Evolutionary conservation across 1,140 invertebrate species (phyloP), one percentile per base, ranked within the genome.

Genomic region (Luehdorfia chinensis): DNA sequence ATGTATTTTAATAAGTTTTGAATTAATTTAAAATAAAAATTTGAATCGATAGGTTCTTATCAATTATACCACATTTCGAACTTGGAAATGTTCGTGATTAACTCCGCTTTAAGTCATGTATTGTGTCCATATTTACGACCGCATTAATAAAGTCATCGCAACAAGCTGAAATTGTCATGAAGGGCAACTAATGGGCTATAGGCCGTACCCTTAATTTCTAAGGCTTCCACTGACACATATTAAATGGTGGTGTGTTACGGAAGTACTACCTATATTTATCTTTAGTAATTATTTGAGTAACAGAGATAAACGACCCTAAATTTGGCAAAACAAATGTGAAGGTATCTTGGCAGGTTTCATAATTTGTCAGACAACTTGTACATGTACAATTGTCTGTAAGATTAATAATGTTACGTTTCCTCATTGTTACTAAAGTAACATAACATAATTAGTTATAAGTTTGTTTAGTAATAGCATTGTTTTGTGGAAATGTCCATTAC

Each of bases 81-180:
- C 21, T 55, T 47, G 45, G 39, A 45, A 57, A 55, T 33, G 39
- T 39, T 66, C 51, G 66, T 70, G 71, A 69, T 60, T 58, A 49
- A 23, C 59, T 55, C 46, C 50, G 56, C 53, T 70, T 69, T 66
- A 59, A 74, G 48, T 75, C 70, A 72, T 69, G 66, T 62, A 52
- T 62, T 45, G 47, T 31, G 61, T 50, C 53, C 61, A 65, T 63
- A 55, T 60, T 61, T 52, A 45, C 49, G 50, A 54, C 36, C 39
- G 47, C 44, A 34, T 41, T 12, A 19, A 46, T 52, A 51, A 49
- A 36, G 52, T 21, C 30, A 44, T 39, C 47, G 48, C 55, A 55
- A 62, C 53, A 58, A 59, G 58, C 55, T 63, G 60, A 63, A 76
- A 66, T 64, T 67, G 62, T 64, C 54, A 63, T 47, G 66, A 66